Base-by-base conservation (phyloP, 2,113 vertebrate species). In the Tretioscincus oriximinensis region DNA sequence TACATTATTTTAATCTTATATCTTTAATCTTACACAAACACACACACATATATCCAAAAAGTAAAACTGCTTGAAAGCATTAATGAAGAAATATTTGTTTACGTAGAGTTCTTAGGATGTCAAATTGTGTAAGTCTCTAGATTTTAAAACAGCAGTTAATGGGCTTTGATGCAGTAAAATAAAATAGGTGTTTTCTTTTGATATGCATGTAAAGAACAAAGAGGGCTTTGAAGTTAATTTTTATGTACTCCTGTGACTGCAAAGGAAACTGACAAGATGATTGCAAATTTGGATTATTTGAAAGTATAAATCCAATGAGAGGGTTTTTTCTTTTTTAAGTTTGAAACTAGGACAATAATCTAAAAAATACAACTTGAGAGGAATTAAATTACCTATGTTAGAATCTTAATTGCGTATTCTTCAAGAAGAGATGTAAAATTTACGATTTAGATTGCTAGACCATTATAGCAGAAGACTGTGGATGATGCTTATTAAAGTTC, bases 151-250 rank as follows among this genome's bases (percentile, higher is more conserved):
- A 91, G 89, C 88, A 94, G 86, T 92, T 89, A 90, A 91, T 90
- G 88, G 81, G 71, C 88, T 95, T 96, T 95, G 93, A 96, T 94
- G 91, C 81, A 86, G 84, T 91, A 91, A 90, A 93, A 86, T 91
- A 90, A 90, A 87, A 89, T 93, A 93, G 85, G 82, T 90, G 86
- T 91, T 92, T 75, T 93, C 80, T 83, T 95, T 94, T 94, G 87
- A 93, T 93, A 90, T 89, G 76, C 47, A 78, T 73, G 86, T 85
- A 54, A 79, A 90, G 72, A 90, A 86, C 72, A 89, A 92, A 91
- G 84, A 85, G 86, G 85, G 22, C 74, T 90, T 90, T 88, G 90
- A 82, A 88, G 68, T 89, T 79, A 76, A 81, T 80, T 87, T 92
- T 83, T 85, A 51, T 88, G 85, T 85, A 88, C 72, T 92, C 67